Base-by-base conservation (phyloP, 2,888 invertebrate genomes). In the Limnephilus auricula region DNA sequence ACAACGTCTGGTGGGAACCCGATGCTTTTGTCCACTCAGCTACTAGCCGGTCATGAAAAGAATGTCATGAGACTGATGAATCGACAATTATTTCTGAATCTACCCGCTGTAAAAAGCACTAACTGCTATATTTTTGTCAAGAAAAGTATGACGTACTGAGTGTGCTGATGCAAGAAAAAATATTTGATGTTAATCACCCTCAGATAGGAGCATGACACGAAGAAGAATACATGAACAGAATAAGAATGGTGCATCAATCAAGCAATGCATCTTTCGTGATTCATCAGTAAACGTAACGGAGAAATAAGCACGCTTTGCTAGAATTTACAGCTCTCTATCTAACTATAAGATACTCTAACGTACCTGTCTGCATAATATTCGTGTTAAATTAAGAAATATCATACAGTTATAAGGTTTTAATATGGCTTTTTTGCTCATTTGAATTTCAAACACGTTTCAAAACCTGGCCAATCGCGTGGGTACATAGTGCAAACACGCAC, bases 401-500 rank as follows among this genome's bases (percentile, higher is more conserved):
- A 34, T 65, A 87, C 65, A 78, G 87, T 87, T 87, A 45, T 78
- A 65, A 87, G 65, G 34, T 87, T 65, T 65, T 37, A 84, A 84
- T 34, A 15, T 78, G 34, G 34, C 25, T 87, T 65, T 85, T 87
- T 87, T 34, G 32, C 78, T 34, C 65, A 65, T 87, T 87, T 78
- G 87, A 87, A 87, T 87, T 87, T 78, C 78, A 65, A 78, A 87
- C 87, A 34, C n/a, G 87, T 87, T 87, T 32, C 87, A 30, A 32
- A 87, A 87, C 78, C 32, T 87, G 87, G 65, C 87, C 65, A 87
- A 78, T 87, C 31, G 87, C 87, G 87, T 87, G 87, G 87, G 87
- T 87, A 87, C 87, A 87, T 78, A 87, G 87, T 87, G 87, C 87
- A 87, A 87, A 87, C 87, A 87, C 78, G 87, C 87, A 85, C 85